A percentile compares a stretch with the other conserved stretches of the same genome.
Conservation (phyloP, 2,113 vertebrate species). For the Apodemus speciosus region DNA sequence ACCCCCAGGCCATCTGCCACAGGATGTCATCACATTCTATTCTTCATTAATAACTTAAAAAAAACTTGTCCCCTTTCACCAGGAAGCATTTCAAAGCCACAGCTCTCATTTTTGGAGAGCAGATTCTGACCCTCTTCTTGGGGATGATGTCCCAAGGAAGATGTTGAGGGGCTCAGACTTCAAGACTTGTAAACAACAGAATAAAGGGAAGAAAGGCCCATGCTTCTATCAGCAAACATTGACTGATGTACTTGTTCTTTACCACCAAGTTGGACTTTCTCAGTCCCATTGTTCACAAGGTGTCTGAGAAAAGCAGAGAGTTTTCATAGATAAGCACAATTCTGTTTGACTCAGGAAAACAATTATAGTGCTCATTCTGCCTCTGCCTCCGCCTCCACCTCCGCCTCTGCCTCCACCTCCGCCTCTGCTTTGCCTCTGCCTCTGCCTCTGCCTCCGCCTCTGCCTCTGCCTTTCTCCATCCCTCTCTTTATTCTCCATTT, state of each 20-base stretch:
- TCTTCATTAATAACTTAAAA: not conserved
- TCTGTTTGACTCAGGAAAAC: not conserved
- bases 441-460: not conserved
- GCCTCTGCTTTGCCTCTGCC: not conserved
- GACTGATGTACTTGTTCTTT: not conserved
- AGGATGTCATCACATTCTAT: not conserved
- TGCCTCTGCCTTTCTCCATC: not conserved
- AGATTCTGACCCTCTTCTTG: constrained; percentile 8
- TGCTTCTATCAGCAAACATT: not conserved
- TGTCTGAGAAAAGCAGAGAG: not conserved
- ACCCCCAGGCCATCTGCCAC: not conserved
- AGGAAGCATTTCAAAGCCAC: not conserved
- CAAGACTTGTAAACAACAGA: not conserved
- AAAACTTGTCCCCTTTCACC: not conserved
- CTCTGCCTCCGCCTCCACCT: too few relatives aligned
- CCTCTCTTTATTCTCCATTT: not conserved
- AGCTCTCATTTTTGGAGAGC: not conserved
- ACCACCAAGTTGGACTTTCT: not conserved
- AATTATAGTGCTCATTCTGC: not conserved
- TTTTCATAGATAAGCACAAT: not conserved
- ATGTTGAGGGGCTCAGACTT: not conserved
- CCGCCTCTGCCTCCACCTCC: not conserved
- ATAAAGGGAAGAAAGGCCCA: not conserved
- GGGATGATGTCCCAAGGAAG: not conserved
- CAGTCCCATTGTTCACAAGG: not conserved